Conservation (phyloP, 64 coral and sea anemone species). For the Pachyseris speciosa region DNA sequence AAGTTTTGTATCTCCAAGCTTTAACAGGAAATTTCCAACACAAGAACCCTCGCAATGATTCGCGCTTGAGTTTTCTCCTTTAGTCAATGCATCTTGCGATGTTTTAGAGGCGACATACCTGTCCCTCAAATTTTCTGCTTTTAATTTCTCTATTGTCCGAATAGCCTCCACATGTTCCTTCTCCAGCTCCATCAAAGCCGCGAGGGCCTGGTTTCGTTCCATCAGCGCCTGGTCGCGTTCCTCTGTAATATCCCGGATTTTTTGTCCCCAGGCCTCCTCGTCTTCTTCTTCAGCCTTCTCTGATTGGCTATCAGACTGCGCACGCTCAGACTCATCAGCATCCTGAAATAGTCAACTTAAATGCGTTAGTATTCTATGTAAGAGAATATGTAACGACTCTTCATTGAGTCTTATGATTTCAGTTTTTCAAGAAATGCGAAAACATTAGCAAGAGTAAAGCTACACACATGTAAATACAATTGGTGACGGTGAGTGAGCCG, state of each 20-base stretch:
- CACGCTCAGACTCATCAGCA: neutral
- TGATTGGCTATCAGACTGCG: neutral
- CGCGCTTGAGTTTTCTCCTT: neutral
- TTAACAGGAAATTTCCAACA: neutral
- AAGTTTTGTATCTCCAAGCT: neutral
- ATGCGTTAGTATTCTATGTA: neutral
- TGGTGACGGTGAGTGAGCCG: too few species aligned
- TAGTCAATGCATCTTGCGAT: neutral
- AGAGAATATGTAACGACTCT: too few species aligned
- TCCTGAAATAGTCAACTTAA: too few species aligned
- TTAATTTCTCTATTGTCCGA: constrained; percentile 55
- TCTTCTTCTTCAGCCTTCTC: constrained; percentile 61
- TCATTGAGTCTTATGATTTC: too few species aligned
- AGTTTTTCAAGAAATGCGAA: too few species aligned
- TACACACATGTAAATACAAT: too few species aligned
- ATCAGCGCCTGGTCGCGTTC: constrained; percentile 90
- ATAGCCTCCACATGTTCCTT: constrained; percentile 77
- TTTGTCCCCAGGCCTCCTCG: constrained; percentile 77
- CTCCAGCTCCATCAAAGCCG: constrained; percentile 89
- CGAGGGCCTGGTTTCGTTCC: constrained; percentile 89
- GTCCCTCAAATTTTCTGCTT: constrained; percentile 40
- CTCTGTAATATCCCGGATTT: constrained; percentile 72
- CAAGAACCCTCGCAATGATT: neutral
- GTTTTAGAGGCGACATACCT: neutral
- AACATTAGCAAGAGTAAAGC: too few species aligned